Percentiles rank a stretch among this genome's conserved stretches.
Conservation (phyloP, 2,113 vertebrate species). For the Phylloscopus trochilus region DNA sequence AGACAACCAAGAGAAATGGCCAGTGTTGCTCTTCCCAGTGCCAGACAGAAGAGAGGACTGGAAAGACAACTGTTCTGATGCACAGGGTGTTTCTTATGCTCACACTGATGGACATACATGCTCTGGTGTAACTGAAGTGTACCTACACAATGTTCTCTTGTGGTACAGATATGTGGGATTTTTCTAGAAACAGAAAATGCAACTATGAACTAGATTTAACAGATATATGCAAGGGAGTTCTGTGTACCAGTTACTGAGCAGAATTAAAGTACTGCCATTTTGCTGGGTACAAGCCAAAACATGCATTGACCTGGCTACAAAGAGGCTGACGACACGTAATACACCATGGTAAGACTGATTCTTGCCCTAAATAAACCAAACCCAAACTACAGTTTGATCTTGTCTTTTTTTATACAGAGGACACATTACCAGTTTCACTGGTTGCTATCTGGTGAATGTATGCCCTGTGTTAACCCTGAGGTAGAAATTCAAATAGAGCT, state of each 20-base stretch:
- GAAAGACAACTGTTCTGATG: background rate
- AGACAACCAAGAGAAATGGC: background rate
- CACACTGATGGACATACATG: background rate
- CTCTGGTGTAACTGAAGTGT: background rate
- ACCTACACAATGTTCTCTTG: background rate
- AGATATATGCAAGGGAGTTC: background rate
- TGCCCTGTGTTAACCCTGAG: background rate
- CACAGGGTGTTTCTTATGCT: background rate
- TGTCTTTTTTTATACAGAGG: background rate
- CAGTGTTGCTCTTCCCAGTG: background rate
- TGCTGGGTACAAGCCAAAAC: background rate
- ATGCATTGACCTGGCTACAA: background rate
- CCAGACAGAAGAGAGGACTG: background rate
- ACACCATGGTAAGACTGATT: background rate
- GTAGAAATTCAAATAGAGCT: background rate
- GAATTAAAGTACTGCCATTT: background rate
- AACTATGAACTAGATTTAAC: background rate
- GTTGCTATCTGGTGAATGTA: background rate
- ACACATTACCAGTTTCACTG: background rate
- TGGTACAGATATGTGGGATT: background rate
- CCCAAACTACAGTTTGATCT: background rate
- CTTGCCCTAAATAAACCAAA: background rate
- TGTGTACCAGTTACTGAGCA: background rate
- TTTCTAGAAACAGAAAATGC: background rate
- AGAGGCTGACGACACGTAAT: background rate